Conservation (phyloP, 1,140 invertebrate genomes). For the Tetramorium alpestre region DNA sequence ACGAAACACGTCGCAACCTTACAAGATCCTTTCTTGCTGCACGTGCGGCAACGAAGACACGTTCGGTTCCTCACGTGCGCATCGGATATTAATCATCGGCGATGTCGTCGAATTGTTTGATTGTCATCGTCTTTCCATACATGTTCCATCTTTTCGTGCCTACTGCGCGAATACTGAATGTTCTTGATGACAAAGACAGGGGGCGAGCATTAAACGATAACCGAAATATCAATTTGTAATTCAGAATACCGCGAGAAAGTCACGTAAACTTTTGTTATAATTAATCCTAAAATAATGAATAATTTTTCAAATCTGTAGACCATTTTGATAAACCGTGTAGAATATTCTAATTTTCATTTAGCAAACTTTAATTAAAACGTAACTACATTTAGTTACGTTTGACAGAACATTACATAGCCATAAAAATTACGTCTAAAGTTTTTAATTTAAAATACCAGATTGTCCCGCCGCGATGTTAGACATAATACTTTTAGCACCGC, state of each 20-base stretch:
- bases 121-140: not conserved
- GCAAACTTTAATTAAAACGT: not conserved
- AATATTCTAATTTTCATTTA: not conserved
- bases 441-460: slow-evolving; percentile 19
- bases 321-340: no score
- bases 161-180: not conserved
- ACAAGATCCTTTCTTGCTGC: slow-evolving; percentile 66
- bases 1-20: slow-evolving; percentile 72
- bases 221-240: no score
- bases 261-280: not conserved
- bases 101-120: slow-evolving; percentile 24
- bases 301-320: not conserved
- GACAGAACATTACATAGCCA: not conserved
- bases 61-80: slow-evolving; percentile 52
- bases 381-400: not conserved
- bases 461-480: not conserved
- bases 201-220: not conserved
- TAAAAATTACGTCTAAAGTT: slow-evolving; percentile 39
- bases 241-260: not conserved
- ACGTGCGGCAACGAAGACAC: slow-evolving; percentile 46
- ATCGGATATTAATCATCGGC: slow-evolving; percentile 49
- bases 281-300: not conserved
- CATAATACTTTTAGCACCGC: not conserved
- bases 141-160: not conserved
- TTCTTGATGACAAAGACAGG: not conserved